Conservation (phyloP, 2,113 vertebrate genomes). For the Sander vitreus region DNA sequence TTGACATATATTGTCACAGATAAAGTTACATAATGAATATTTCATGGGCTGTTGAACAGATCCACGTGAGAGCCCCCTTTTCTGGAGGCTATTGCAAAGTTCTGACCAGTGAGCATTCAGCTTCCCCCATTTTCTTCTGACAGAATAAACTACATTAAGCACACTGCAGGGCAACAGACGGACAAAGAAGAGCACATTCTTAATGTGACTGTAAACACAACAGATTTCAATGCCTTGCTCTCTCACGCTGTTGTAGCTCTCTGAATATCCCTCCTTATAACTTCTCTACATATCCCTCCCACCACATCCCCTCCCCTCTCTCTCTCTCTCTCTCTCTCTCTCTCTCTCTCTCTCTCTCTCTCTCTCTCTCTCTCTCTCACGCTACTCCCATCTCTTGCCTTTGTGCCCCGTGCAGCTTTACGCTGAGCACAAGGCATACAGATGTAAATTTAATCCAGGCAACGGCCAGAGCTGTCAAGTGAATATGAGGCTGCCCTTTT, state of each 20-base stretch:
- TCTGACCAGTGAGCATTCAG: slow-evolving; percentile 37
- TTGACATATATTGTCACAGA: slow-evolving; percentile 69
- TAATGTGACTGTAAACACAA: slow-evolving; percentile 53
- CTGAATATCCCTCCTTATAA: slow-evolving; percentile 65
- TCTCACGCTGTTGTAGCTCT: slow-evolving; percentile 59
- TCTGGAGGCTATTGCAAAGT: slow-evolving; percentile 48
- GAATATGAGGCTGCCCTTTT: slow-evolving; percentile 62
- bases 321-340: slow-evolving; percentile 27
- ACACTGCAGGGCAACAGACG: slow-evolving; percentile 52
- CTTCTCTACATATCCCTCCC: slow-evolving; percentile 75
- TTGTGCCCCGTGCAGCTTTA: slow-evolving; percentile 65
- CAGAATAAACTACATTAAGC: slow-evolving; percentile 48
- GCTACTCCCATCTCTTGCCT: slow-evolving; percentile 60
- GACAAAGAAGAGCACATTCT: slow-evolving; percentile 50
- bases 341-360: slow-evolving; percentile 31
- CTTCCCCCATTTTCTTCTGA: slow-evolving; percentile 35
- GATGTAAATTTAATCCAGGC: slow-evolving; percentile 81
- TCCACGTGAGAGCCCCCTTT: slow-evolving; percentile 66
- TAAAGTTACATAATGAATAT: slow-evolving; percentile 84
- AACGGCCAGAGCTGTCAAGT: slow-evolving; percentile 55
- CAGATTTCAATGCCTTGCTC: slow-evolving; percentile 60
- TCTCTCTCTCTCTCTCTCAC: slow-evolving; percentile 28
- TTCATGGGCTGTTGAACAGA: slow-evolving; percentile 74
- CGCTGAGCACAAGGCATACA: slow-evolving; percentile 68
- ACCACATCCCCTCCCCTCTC: slow-evolving; percentile 51